Conservation (phyloP, 1,140 invertebrate genomes). For the Solenopsis invicta region DNA sequence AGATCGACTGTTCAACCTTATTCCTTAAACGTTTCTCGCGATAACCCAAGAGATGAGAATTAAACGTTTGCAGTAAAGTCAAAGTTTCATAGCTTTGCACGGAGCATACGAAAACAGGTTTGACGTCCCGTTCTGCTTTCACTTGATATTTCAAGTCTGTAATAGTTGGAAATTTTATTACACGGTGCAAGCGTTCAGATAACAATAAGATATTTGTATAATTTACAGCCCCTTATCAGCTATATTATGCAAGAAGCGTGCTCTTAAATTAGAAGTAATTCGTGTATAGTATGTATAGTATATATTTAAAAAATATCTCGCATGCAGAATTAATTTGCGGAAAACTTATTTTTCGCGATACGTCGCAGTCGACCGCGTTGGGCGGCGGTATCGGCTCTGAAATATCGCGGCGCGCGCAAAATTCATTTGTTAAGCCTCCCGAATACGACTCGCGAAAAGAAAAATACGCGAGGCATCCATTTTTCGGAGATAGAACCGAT, state of each 20-base stretch:
- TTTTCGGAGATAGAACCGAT: slow-evolving; percentile 16
- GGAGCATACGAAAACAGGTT: background rate
- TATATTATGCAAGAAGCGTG: background rate
- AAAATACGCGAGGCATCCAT: slow-evolving; percentile 26
- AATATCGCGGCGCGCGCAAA: slow-evolving; percentile 41
- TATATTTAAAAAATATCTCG: slow-evolving; percentile 16
- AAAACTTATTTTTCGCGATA: slow-evolving; percentile 43
- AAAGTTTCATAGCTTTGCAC: background rate
- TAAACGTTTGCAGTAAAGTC: slow-evolving; percentile 11
- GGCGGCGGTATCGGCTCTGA: slow-evolving; percentile 38
- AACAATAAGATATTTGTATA: slow-evolving; percentile 33
- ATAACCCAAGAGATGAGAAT: background rate
- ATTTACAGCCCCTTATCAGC: slow-evolving; percentile 33
- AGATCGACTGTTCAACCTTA: slow-evolving; percentile 34
- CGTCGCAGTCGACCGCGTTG: background rate
- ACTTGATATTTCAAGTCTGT: background rate
- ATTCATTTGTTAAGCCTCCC: slow-evolving; percentile 38
- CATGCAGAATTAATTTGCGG: slow-evolving; percentile 44
- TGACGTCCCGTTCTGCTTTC: background rate
- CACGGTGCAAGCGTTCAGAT: background rate
- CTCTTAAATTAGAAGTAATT: background rate
- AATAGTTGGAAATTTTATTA: slow-evolving; percentile 15
- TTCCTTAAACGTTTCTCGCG: background rate
- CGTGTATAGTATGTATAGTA: background rate
- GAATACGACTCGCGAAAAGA: slow-evolving; percentile 14